A percentile compares a stretch with the other conserved stretches of the same genome.
Evolutionary conservation across 2,113 vertebrate genomes (phyloP).

Genomic region (Sceloporus tristichus): DNA sequence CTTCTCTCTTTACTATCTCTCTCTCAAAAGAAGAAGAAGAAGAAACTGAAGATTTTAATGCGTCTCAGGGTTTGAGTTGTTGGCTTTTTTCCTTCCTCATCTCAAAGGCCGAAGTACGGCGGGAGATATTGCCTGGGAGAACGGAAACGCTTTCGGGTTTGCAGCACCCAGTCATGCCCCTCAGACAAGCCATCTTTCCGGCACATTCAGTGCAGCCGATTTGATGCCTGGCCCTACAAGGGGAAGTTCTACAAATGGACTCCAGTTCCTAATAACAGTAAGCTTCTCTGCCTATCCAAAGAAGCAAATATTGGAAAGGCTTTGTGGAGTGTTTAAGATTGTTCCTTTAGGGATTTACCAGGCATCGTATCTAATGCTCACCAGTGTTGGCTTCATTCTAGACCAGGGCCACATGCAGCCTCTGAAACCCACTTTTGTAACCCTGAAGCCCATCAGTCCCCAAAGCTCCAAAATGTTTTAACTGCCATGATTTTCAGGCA

Average conservation of each 20-base stretch:
- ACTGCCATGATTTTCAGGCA: too few species aligned
- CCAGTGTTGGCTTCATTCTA: too few species aligned
- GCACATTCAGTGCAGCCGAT: slow-evolving; percentile 89
- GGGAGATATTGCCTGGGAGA: slow-evolving; percentile 93
- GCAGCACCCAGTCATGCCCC: slow-evolving; percentile 81
- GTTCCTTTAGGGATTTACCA: not conserved
- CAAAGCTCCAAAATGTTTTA: too few species aligned
- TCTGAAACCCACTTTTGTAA: too few species aligned
- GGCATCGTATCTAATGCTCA: not conserved
- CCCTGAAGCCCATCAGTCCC: too few species aligned
- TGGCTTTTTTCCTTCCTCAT: not conserved
- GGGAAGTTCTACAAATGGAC: slow-evolving; percentile 91
- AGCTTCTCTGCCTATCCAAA: slow-evolving; percentile 29
- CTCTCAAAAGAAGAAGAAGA: too few species aligned
- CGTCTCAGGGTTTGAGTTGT: too few species aligned
- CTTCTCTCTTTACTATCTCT: too few species aligned
- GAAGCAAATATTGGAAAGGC: accelerated
- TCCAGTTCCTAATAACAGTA: slow-evolving; percentile 85
- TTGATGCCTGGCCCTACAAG: slow-evolving; percentile 88
- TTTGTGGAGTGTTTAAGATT: accelerated
- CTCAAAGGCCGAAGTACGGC: slow-evolving; percentile 84
- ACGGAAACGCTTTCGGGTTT: slow-evolving; percentile 84
- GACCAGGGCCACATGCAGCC: too few species aligned
- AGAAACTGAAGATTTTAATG: too few species aligned
- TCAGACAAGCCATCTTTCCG: slow-evolving; percentile 83